phyloP scores from a whole-genome alignment of 2,113 vertebrate genomes.

The Macquaria australasica region DNA sequence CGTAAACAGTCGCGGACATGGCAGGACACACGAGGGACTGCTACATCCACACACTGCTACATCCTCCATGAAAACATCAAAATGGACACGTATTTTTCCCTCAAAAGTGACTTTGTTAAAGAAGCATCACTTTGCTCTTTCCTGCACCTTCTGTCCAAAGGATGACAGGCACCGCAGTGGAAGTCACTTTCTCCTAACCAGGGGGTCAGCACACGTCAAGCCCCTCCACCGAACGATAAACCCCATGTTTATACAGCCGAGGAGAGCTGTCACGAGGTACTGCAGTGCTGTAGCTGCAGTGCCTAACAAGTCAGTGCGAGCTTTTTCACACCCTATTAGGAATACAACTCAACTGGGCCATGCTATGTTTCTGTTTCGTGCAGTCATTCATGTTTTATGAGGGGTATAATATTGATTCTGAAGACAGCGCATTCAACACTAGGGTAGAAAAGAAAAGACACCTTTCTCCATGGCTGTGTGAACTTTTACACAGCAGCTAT shows the following conservation, averaged over 20 bases:
- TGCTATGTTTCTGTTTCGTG: slow-evolving; percentile 70
- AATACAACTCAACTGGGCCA: slow-evolving; percentile 74
- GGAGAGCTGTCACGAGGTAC: slow-evolving; percentile 59
- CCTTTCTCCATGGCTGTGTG: slow-evolving; percentile 19
- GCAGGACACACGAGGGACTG: not conserved
- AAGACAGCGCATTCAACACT: slow-evolving; percentile 60
- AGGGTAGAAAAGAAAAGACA: slow-evolving; percentile 8
- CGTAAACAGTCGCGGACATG: slow-evolving; percentile 22
- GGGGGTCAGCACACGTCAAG: slow-evolving; percentile 53
- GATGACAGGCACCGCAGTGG: slow-evolving; percentile 52
- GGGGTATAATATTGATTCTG: slow-evolving; percentile 78
- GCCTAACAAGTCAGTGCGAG: slow-evolving; percentile 61
- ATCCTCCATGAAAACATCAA: slow-evolving; percentile 48
- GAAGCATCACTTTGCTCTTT: too few relatives aligned
- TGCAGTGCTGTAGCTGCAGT: slow-evolving; percentile 56
- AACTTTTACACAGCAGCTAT: slow-evolving; percentile 27
- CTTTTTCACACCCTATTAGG: slow-evolving; percentile 77
- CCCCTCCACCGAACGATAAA: slow-evolving; percentile 41
- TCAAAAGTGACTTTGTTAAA: slow-evolving; percentile 18
- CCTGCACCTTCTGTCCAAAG: slow-evolving; percentile 33
- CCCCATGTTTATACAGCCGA: slow-evolving; percentile 37
- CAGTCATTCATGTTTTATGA: slow-evolving; percentile 81
- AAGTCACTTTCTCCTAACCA: slow-evolving; percentile 38
- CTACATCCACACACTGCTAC: not conserved
- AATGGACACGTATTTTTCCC: not conserved